Conservation (phyloP, 2,797 vertebrate genomes). For the Halcyon badia region DNA sequence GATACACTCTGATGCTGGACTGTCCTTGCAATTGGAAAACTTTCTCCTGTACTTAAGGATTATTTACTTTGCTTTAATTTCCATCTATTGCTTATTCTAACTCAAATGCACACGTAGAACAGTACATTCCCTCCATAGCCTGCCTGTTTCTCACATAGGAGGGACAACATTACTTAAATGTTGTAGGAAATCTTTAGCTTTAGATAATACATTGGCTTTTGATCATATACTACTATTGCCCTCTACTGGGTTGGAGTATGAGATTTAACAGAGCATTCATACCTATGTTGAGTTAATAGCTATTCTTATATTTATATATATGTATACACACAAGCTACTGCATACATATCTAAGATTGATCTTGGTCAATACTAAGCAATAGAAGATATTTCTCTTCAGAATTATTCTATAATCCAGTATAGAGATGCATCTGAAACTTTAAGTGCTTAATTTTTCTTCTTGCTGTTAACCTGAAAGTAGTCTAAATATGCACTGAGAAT, state of each 20-base stretch:
- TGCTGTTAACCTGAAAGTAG: not conserved
- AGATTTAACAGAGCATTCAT: not conserved
- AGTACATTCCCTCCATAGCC: not conserved
- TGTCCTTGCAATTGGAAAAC: not conserved
- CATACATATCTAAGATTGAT: not conserved
- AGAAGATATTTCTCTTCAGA: not conserved
- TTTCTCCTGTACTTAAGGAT: not conserved
- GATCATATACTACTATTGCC: slow-evolving; percentile 31
- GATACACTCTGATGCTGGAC: not conserved
- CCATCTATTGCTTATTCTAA: not conserved
- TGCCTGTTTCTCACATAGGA: not conserved
- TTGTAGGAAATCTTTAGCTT: not conserved
- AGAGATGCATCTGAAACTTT: not conserved
- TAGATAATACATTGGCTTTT: not conserved
- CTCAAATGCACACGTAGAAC: not conserved
- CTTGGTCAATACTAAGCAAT: not conserved
- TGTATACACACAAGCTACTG: not conserved
- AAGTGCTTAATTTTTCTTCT: not conserved
- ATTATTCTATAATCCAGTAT: not conserved
- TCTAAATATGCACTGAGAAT: not conserved
- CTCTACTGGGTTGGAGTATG: slow-evolving; percentile 45
- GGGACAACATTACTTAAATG: not conserved
- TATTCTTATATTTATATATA: not conserved
- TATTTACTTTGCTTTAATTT: not conserved
- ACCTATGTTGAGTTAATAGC: not conserved